A percentile compares a stretch with the other conserved stretches of the same genome.
These are phyloP conservation scores for Homalodisca vitripennis DNA, from an alignment of 1,140 invertebrate genomes.

Conservation along the genomic window DNA sequence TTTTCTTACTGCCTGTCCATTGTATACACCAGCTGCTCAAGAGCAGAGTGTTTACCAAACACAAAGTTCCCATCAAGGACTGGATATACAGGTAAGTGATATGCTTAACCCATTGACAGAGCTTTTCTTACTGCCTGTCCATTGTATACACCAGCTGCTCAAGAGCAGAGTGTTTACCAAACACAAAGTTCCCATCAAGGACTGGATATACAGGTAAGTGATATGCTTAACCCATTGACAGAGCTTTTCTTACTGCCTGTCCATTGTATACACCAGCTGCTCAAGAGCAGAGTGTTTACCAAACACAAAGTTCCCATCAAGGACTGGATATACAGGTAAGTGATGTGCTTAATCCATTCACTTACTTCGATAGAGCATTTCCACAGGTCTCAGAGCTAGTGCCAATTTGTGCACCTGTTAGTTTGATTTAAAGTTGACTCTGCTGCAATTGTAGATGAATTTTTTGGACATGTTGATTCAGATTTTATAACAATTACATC, in stretches of 20 bases:
- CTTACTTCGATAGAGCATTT: too few relatives aligned
- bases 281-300: constrained; percentile 93
- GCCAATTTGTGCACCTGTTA: too few relatives aligned
- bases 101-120: too few relatives aligned
- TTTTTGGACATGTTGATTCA: too few relatives aligned
- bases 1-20: constrained; percentile 96
- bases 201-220: constrained; percentile 44
- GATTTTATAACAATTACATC: too few relatives aligned
- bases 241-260: too few relatives aligned
- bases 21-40: constrained; percentile 96
- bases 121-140: too few relatives aligned
- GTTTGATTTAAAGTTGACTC: too few relatives aligned
- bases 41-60: constrained; percentile 92
- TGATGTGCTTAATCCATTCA: too few relatives aligned
- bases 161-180: constrained; percentile 95
- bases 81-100: constrained; percentile 44
- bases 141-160: constrained; percentile 95
- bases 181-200: constrained; percentile 62
- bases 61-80: constrained; percentile 58
- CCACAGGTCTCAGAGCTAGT: too few relatives aligned
- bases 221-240: too few relatives aligned
- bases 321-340: constrained; percentile 44
- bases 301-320: constrained; percentile 71
- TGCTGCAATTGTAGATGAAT: too few relatives aligned
- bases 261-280: constrained; percentile 94